Conservation (phyloP, 2,113 vertebrate genomes). For the Tenebrosternarchus preto region DNA sequence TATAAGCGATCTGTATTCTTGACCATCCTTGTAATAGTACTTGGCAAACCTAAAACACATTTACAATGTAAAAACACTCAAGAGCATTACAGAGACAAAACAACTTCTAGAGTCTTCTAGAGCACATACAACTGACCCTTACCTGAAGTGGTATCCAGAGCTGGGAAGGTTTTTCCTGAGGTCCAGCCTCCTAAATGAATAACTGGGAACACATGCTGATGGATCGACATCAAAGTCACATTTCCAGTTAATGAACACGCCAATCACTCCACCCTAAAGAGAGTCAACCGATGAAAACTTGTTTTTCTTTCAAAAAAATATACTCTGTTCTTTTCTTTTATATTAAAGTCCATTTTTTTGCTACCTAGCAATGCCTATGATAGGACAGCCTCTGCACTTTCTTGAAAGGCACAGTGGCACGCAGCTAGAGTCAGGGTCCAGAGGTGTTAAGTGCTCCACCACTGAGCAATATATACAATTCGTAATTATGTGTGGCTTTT, state of each 20-base stretch:
- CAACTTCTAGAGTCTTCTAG: too few species aligned
- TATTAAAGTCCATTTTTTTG: too few species aligned
- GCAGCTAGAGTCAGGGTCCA: too few species aligned
- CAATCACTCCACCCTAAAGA: conserved; percentile 81
- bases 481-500: too few species aligned
- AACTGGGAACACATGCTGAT: conserved; percentile 77
- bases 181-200: conserved; percentile 83
- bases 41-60: conserved; percentile 78
- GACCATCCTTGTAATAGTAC: conserved; percentile 77
- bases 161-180: conserved; percentile 69
- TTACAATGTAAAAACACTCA: neutral
- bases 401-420: too few species aligned
- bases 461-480: too few species aligned
- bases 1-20: conserved; percentile 79
- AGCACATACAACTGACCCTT: neutral
- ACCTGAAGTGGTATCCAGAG: conserved; percentile 84
- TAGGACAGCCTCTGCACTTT: too few species aligned
- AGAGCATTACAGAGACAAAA: neutral
- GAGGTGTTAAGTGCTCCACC: too few species aligned
- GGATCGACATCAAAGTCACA: conserved; percentile 81
- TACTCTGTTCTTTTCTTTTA: too few species aligned
- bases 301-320: neutral
- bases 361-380: too few species aligned
- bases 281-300: too few species aligned
- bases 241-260: conserved; percentile 82